Evolutionary conservation across 2,888 invertebrate genomes (phyloP), one percentile per base, ranked within the genome.

Genomic region (Boloria euphrosyne): DNA sequence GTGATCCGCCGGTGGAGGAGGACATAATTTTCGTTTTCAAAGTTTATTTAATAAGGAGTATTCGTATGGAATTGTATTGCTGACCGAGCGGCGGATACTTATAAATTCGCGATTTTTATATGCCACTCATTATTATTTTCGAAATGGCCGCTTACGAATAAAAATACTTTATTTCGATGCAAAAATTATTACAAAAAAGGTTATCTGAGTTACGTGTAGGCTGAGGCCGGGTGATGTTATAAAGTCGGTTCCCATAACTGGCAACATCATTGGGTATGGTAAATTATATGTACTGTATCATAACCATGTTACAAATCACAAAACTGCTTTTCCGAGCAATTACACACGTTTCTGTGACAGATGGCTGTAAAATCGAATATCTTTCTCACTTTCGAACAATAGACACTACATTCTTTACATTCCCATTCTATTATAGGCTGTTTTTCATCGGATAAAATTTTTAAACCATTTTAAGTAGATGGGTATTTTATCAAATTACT

Each of bases 41-140:
- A 89, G 84, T 88, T 88, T 89, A 89, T 89, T 90, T 89, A 89
- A 89, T 86, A 89, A 86, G 85, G 80, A 82, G 73, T 84, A 83
- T 81, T 83, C 81, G 85, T 79, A 89, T 85, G 89, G 88, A 87
- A 87, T 87, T 87, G 86, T 88, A 87, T 87, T 85, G 84, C 77
- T 80, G 66, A 73, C 74, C 74, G 76, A 38, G 31, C 31, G 31
- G 31, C 76, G 75, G 75, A 75, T 77, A 74, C 78, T 79, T 79
- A 90, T 91, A 91, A 90, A 91, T 87, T 86, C 86, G 84, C 82
- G 76, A 87, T 89, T 90, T 90, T 91, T 90, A 91, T 85, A 90
- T 81, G 84, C 84, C 76, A 75, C 84, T 87, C 88, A 88, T 90
- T 90, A 89, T 90, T 88, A 87, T 89, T 85, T 89, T 87, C 58